phyloP scores from a whole-genome alignment of 2,888 invertebrate genomes.

The Pammene fasciana region DNA sequence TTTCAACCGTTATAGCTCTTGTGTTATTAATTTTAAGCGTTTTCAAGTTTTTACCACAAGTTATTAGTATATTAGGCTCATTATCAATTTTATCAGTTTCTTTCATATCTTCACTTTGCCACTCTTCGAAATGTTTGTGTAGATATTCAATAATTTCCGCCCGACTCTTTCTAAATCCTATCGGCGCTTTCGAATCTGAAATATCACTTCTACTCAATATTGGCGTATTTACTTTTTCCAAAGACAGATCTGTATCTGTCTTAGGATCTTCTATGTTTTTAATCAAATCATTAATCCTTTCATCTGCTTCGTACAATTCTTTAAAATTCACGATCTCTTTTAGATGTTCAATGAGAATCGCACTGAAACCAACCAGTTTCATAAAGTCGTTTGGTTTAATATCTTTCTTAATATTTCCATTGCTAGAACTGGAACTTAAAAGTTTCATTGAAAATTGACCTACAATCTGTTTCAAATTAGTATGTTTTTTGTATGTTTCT shows the following conservation, averaged over 20 bases:
- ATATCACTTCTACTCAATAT: conserved; percentile 21
- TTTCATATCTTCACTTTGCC: conserved; percentile 46
- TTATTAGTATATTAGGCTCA: conserved; percentile 53
- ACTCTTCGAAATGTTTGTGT: conserved; percentile 55
- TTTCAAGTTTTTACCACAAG: conserved; percentile 56
- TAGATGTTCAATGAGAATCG: conserved; percentile 52
- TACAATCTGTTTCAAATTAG: conserved; percentile 40
- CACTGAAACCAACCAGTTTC: conserved; percentile 54
- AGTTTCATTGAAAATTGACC: conserved; percentile 46
- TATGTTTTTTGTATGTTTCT: conserved; percentile 45
- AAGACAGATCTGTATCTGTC: conserved; percentile 23
- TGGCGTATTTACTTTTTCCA: conserved; percentile 16
- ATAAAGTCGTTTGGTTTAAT: conserved; percentile 54
- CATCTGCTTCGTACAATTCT: conserved; percentile 42
- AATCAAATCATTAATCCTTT: conserved; percentile 27
- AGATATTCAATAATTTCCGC: conserved; percentile 56
- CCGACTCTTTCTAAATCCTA: conserved; percentile 46
- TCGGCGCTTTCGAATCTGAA: neutral
- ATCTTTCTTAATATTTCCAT: conserved; percentile 45
- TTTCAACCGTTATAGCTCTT: conserved; percentile 45
- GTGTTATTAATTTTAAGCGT: conserved; percentile 52
- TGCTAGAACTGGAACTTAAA: conserved; percentile 39
- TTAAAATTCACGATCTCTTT: conserved; percentile 50
- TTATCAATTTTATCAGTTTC: neutral
- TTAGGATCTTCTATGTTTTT: conserved; percentile 37